phyloP scores from a whole-genome alignment of 2,113 vertebrate species.

The Melanostigma gelatinosum region DNA sequence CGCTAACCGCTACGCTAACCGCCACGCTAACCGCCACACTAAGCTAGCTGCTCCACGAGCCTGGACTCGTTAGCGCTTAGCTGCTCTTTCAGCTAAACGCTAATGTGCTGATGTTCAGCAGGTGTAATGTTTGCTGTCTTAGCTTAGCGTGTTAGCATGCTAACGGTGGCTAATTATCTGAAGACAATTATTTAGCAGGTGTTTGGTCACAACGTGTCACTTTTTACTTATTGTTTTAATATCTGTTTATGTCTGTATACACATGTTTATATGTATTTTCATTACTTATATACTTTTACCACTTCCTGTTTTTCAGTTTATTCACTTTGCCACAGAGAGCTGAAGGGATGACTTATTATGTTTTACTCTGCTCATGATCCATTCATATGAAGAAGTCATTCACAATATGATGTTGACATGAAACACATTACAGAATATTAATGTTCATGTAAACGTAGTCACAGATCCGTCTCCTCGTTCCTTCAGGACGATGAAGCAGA shows the following conservation, averaged over 20 bases:
- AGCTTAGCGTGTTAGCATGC: not conserved
- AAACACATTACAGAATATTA: no score
- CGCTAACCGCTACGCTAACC: not conserved
- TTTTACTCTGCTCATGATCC: no score
- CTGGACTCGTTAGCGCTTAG: not conserved
- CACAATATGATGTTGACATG: no score
- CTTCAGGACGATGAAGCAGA: constrained; percentile 70
- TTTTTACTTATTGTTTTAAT: not conserved
- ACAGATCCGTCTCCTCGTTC: not conserved
- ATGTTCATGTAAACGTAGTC: not conserved
- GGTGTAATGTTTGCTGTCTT: no score
- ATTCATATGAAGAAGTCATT: no score
- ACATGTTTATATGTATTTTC: not conserved
- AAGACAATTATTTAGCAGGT: no score
- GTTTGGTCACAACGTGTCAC: not conserved
- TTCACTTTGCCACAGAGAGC: no score
- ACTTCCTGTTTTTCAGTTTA: not conserved
- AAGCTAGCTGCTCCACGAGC: no score
- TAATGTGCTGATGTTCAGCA: no score
- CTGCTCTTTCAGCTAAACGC: not conserved
- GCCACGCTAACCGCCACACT: not conserved
- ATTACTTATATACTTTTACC: not conserved
- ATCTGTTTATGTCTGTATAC: not conserved
- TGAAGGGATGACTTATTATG: no score
- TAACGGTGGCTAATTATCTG: no score